Evolutionary conservation across 2,113 vertebrate genomes (phyloP).

Genomic region (Natator depressus): DNA sequence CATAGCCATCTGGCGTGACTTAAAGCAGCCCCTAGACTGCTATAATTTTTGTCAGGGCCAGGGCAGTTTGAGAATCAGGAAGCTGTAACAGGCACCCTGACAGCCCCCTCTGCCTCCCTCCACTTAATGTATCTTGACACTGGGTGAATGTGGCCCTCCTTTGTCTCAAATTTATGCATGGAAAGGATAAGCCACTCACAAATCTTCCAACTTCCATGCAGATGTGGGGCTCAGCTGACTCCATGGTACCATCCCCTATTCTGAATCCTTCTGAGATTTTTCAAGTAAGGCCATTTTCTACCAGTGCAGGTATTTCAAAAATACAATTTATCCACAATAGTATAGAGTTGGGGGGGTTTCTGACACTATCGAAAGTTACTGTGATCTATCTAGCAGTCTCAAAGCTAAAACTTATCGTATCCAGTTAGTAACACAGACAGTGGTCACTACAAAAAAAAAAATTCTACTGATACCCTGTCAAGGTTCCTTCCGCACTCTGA

Average conservation of each 20-base stretch:
- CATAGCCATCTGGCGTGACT: not conserved
- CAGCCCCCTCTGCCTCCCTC: not conserved
- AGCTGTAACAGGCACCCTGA: not conserved
- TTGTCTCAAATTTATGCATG: not conserved
- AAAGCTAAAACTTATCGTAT: not conserved
- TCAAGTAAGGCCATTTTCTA: not conserved
- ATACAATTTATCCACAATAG: not conserved
- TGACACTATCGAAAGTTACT: not conserved
- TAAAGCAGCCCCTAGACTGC: not conserved
- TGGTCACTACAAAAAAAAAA: not conserved
- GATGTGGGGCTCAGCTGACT: not conserved
- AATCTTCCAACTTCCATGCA: not conserved
- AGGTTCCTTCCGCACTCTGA: no score
- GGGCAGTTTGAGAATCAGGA: not conserved
- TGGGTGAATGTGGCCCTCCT: not conserved
- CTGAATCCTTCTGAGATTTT: not conserved
- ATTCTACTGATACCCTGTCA: not conserved
- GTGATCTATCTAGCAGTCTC: not conserved
- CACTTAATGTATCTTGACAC: not conserved
- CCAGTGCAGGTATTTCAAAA: not conserved
- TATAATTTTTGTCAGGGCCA: not conserved
- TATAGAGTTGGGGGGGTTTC: not conserved
- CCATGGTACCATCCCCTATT: not conserved
- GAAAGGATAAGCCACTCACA: not conserved
- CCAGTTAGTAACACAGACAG: no score